Conservation (phyloP, 2,888 invertebrate genomes). For the Linnaemya vulpina region DNA sequence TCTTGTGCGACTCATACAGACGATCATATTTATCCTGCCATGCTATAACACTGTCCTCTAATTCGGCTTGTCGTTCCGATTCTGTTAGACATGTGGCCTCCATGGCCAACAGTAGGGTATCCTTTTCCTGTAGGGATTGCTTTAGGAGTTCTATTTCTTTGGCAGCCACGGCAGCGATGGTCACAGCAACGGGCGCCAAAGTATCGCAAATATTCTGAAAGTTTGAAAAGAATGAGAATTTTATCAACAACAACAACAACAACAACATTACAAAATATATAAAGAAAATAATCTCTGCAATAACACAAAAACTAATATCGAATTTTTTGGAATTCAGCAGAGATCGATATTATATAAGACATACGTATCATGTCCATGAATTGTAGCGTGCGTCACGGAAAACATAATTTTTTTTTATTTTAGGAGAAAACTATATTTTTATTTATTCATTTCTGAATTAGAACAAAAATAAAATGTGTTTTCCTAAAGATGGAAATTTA, state of each 20-base stretch:
- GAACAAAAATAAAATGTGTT: too few species aligned
- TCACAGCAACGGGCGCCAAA: slow-evolving; percentile 87
- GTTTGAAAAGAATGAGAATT: slow-evolving; percentile 33
- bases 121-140: slow-evolving; percentile 91
- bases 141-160: slow-evolving; percentile 92
- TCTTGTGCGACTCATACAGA: slow-evolving; percentile 95
- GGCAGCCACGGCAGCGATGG: slow-evolving; percentile 60
- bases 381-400: too few species aligned
- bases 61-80: slow-evolving; percentile 89
- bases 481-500: too few species aligned
- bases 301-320: neutral
- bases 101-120: slow-evolving; percentile 92
- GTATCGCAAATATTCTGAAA: slow-evolving; percentile 83
- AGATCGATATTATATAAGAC: too few species aligned
- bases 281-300: too few species aligned
- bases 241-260: too few species aligned
- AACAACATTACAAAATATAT: too few species aligned
- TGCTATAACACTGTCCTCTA: slow-evolving; percentile 92
- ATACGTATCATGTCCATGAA: too few species aligned
- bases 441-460: too few species aligned
- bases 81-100: slow-evolving; percentile 93
- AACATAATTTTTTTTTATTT: too few species aligned
- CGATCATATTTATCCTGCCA: slow-evolving; percentile 97
- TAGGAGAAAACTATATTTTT: too few species aligned
- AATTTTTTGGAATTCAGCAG: too few species aligned